phyloP scores from a whole-genome alignment of 2,113 vertebrate species.

The Eulemur macaco region DNA sequence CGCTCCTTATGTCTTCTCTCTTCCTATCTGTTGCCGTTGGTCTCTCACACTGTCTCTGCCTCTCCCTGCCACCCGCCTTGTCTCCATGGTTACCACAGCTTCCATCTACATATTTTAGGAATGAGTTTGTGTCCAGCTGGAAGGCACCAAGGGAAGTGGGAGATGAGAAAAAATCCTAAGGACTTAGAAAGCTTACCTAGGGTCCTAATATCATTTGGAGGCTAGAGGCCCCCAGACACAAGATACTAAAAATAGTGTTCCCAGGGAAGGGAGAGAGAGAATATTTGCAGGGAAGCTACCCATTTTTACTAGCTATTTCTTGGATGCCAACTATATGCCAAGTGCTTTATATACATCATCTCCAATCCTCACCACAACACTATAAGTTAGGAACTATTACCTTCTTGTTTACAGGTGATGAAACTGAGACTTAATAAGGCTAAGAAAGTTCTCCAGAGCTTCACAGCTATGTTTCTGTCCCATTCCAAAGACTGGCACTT shows the following conservation, averaged over 20 bases:
- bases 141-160: slow-evolving; percentile 45
- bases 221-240: background rate
- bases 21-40: slow-evolving; percentile 17
- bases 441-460: background rate
- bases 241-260: slow-evolving; percentile 12
- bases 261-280: background rate
- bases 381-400: background rate
- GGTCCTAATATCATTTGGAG: background rate
- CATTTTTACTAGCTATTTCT: slow-evolving; percentile 3
- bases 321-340: background rate
- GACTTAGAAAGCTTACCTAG: slow-evolving; percentile 42
- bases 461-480: background rate
- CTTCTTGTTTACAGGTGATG: slow-evolving; percentile 22
- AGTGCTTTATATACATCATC: background rate
- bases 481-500: background rate
- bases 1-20: slow-evolving; percentile 21
- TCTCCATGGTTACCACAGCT: slow-evolving; percentile 79
- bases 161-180: background rate
- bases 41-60: slow-evolving; percentile 59
- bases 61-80: slow-evolving; percentile 65
- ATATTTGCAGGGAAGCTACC: background rate
- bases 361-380: background rate
- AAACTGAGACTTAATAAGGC: background rate
- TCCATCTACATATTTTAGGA: slow-evolving; percentile 76
- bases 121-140: slow-evolving; percentile 74